A percentile compares a stretch with the other conserved stretches of the same genome.
Evolutionary conservation across 2,113 vertebrate genomes (phyloP).

Genomic region (Austrofundulus limnaeus): DNA sequence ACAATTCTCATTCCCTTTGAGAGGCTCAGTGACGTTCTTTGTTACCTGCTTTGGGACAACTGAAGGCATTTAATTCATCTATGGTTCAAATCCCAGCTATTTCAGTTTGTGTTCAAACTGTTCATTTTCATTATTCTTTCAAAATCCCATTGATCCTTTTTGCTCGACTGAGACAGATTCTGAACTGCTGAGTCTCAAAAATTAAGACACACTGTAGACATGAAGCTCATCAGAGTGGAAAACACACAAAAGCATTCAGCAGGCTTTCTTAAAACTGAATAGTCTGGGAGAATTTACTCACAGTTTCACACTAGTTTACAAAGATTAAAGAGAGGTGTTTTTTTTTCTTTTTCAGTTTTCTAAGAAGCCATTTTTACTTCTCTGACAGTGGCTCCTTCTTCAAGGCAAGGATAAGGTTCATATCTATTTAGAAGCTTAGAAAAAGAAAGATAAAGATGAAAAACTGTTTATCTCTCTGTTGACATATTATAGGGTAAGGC

Average conservation of each 20-base stretch:
- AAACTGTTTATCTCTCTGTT: constrained; percentile 59
- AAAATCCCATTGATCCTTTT: constrained; percentile 15
- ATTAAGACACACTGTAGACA: constrained; percentile 23
- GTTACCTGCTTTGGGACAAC: constrained; percentile 43
- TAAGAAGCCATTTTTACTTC: constrained; percentile 54
- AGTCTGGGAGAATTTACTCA: constrained; percentile 31
- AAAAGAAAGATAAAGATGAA: constrained; percentile 66
- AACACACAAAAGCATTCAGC: constrained; percentile 41
- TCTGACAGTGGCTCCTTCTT: constrained; percentile 54
- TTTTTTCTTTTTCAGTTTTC: constrained; percentile 47
- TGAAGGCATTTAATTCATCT: constrained; percentile 33
- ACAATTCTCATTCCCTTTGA: constrained; percentile 9
- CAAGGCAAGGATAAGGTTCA: constrained; percentile 63
- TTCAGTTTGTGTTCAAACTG: constrained; percentile 29
- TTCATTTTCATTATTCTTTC: constrained; percentile 56
- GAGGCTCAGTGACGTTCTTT: constrained; percentile 13
- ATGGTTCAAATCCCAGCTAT: constrained; percentile 25
- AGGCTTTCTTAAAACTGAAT: constrained; percentile 30
- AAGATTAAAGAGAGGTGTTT: constrained; percentile 17
- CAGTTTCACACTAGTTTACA: constrained; percentile 38
- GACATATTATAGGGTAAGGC: constrained; percentile 57
- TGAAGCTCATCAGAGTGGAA: constrained; percentile 43
- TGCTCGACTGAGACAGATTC: constrained; percentile 31
- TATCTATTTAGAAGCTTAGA: constrained; percentile 65
- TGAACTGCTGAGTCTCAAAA: constrained; percentile 16